Evolutionary conservation across 2,888 invertebrate genomes (phyloP), one percentile per base, ranked within the genome.

Genomic region (Bellardia bayeri): DNA sequence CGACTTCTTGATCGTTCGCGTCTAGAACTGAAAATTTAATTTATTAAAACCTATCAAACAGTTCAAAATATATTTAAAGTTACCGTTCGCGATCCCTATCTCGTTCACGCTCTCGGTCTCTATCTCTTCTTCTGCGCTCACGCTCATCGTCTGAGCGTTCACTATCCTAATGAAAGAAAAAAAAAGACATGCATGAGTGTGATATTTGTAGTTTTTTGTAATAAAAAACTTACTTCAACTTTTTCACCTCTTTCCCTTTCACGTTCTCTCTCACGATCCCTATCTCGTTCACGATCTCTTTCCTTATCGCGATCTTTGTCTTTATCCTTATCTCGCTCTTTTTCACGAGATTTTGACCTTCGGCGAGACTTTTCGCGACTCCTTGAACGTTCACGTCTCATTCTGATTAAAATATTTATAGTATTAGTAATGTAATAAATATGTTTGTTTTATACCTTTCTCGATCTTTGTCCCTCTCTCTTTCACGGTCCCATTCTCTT

Each of bases 1-100:
- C 96, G 94, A 81, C 96, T 94, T 91, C 96, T 95, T 6, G 96
- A 96, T 88, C 96, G 95, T 40, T 93, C 93, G 13, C 92, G 91
- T 11, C 93, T 89, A 7, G 92, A 90, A 58, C 92, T 91, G 37
- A 66, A 90, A 68, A 9, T 37, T 87, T 82, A 56, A 82, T 83
- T 42, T 63, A 16, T 11, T 42, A 2, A 6, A 33, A 42, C 49
- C 23, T 23, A 13, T 49, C 9, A 6, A 23, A 6, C 33, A 68
- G 14, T 16, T n/a, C 14, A 37, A 58, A 37, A n/a, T n/a, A 71
- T 13, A 11, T 69, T 2, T 5, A 13, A 30, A 72, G 81, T 3
- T 91, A 92, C 89, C 92, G 91, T 3, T 93, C 91, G 9, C 92
- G 90, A 13, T 91, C 91, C 64, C 91, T 90, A 3, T 91, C 91